phyloP scores from a whole-genome alignment of 2,888 invertebrate species.

The Caenorhabditis sulstoni region DNA sequence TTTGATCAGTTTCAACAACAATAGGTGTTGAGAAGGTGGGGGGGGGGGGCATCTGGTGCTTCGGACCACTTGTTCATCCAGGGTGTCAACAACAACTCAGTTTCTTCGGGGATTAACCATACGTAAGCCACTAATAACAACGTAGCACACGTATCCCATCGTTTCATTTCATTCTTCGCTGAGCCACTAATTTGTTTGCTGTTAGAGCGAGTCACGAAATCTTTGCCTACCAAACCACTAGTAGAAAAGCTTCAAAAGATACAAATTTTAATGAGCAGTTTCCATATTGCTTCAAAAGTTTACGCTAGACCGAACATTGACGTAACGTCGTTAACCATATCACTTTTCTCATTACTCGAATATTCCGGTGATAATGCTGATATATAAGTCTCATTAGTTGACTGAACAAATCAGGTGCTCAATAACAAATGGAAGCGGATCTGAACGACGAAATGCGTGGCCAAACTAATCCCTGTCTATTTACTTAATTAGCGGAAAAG shows the following conservation, averaged over 20 bases:
- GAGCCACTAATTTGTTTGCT: slow-evolving; percentile 7
- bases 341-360: slow-evolving; percentile 22
- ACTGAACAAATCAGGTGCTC: no score
- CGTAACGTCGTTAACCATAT: slow-evolving; percentile 33
- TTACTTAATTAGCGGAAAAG: slow-evolving; percentile 37
- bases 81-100: slow-evolving; percentile 9
- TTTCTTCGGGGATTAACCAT: background rate
- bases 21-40: no score
- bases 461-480: slow-evolving; percentile 35
- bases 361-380: background rate
- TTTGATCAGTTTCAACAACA: background rate
- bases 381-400: background rate
- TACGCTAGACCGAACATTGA: slow-evolving; percentile 30
- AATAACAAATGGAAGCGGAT: no score
- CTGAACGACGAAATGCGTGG: slow-evolving; percentile 13
- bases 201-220: background rate
- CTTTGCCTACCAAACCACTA: slow-evolving; percentile 3
- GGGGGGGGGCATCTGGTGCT: background rate
- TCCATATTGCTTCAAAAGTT: slow-evolving; percentile 22
- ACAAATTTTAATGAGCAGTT: slow-evolving; percentile 40
- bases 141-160: background rate
- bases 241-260: background rate
- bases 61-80: background rate
- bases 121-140: background rate
- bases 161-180: slow-evolving; percentile 6